phyloP scores from a whole-genome alignment of 2,113 vertebrate genomes.

The Probosciger aterrimus region DNA sequence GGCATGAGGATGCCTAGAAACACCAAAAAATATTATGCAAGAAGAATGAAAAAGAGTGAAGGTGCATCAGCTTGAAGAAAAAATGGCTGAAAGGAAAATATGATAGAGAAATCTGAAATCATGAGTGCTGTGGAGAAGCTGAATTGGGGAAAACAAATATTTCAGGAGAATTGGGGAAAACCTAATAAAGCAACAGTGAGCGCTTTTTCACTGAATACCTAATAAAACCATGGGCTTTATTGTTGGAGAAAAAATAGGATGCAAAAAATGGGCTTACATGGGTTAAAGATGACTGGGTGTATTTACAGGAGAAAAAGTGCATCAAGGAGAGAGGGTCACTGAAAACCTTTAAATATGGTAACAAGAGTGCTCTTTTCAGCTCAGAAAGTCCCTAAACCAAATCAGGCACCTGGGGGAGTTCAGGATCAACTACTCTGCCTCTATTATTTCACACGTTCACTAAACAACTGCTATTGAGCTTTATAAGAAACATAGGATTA shows the following conservation, averaged over 20 bases:
- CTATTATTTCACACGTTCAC: background rate
- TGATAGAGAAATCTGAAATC: background rate
- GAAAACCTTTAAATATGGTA: background rate
- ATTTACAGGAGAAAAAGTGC: background rate
- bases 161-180: background rate
- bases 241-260: background rate
- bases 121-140: background rate
- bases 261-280: background rate
- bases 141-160: background rate
- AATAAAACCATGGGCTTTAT: background rate
- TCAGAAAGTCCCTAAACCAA: background rate
- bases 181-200: background rate
- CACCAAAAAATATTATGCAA: background rate
- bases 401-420: background rate
- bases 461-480: background rate
- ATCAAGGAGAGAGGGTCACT: rapidly evolving
- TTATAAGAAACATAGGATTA: background rate
- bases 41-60: background rate
- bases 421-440: background rate
- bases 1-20: background rate
- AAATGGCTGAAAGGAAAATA: background rate
- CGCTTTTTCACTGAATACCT: background rate
- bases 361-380: background rate
- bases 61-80: background rate
- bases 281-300: background rate